These are phyloP conservation scores for Synergus umbraculus DNA, from an alignment of 2,888 invertebrate genomes.

Conservation along the genomic window DNA sequence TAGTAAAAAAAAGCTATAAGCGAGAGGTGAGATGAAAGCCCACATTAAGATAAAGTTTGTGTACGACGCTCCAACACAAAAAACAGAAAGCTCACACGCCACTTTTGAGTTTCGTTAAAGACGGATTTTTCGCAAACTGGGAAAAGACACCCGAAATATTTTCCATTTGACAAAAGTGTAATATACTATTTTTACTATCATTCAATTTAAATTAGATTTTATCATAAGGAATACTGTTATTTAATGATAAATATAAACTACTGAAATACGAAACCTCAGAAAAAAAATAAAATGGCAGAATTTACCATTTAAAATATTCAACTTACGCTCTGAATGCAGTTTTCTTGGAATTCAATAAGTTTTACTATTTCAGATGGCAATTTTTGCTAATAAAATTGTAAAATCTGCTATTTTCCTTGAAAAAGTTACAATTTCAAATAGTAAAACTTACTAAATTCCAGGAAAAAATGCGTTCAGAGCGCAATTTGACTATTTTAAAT, in stretches of 20 bases:
- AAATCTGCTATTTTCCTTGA: no score
- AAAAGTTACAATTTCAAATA: no score
- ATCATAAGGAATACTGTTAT: background rate
- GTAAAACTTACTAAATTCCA: no score
- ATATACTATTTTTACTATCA: background rate
- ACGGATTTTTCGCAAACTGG: constrained; percentile 63
- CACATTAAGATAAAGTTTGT: constrained; percentile 43
- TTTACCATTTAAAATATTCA: no score
- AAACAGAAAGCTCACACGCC: constrained; percentile 55
- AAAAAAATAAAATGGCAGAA: no score
- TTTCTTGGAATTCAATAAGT: no score
- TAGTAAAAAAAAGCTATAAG: background rate
- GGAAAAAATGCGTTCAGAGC: no score
- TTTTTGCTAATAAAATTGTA: no score
- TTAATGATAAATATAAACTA: no score
- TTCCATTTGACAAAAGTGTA: background rate
- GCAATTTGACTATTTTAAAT: no score
- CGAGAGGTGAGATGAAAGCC: constrained; percentile 16
- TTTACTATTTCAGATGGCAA: no score
- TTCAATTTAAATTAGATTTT: background rate
- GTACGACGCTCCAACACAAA: constrained; percentile 48
- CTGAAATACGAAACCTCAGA: background rate
- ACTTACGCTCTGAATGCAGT: no score
- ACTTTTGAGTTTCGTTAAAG: constrained; percentile 54
- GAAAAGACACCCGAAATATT: constrained; percentile 63